Conservation (phyloP, 2,113 vertebrate species). For the Limnothrissa miodon region DNA sequence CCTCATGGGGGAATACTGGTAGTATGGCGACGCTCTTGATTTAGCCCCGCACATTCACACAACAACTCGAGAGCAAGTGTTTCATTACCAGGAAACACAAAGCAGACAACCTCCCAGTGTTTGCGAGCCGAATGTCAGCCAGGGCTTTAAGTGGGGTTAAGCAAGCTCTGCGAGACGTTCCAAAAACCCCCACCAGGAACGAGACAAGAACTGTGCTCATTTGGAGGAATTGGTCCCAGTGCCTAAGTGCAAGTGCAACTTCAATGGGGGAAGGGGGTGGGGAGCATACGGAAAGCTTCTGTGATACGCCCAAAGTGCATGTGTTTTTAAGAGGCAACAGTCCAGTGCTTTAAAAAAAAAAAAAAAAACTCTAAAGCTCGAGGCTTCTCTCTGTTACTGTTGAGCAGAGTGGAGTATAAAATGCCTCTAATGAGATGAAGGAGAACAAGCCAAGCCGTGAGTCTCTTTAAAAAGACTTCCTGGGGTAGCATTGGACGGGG, state of each 20-base stretch:
- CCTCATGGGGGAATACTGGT: neutral
- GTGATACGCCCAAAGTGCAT: neutral
- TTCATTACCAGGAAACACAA: conserved; percentile 53
- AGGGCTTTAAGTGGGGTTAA: conserved; percentile 48
- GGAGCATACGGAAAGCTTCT: neutral
- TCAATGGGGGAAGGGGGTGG: neutral
- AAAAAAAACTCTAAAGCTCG: neutral
- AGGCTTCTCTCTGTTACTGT: neutral
- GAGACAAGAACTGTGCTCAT: neutral
- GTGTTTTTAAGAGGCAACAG: neutral
- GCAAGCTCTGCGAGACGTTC: conserved; percentile 33
- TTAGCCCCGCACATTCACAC: conserved; percentile 30
- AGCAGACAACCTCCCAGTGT: conserved; percentile 41
- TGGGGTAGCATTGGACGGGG: neutral
- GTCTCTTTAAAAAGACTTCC: neutral
- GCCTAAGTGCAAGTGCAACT: neutral
- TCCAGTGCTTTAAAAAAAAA: neutral
- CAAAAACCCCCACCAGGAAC: conserved; percentile 26
- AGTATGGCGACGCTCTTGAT: conserved; percentile 10
- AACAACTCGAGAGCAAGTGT: conserved; percentile 49
- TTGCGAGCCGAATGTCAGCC: conserved; percentile 37
- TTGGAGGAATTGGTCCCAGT: neutral
- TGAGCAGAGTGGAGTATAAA: neutral
- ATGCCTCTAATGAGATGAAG: neutral
- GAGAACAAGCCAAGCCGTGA: neutral